These are phyloP conservation scores for Scomber japonicus DNA, from an alignment of 2,113 vertebrate genomes.

Conservation along the genomic window DNA sequence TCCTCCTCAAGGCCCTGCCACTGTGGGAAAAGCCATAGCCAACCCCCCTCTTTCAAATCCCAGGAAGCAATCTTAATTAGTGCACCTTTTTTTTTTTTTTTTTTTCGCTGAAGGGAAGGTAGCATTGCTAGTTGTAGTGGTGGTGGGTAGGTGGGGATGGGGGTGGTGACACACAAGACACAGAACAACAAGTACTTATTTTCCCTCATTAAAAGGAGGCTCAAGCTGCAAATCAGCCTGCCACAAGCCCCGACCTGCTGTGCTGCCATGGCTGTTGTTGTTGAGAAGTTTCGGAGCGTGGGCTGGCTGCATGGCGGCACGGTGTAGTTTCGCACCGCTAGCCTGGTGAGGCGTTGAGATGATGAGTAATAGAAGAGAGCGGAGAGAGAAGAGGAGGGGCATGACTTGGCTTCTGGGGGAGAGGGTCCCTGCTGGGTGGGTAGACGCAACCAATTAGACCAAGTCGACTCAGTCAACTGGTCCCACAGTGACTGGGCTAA, in stretches of 20 bases:
- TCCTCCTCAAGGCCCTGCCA: constrained; percentile 64
- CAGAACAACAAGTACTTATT: constrained; percentile 79
- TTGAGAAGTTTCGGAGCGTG: constrained; percentile 73
- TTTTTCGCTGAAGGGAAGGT: constrained; percentile 64
- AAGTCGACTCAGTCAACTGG: constrained; percentile 75
- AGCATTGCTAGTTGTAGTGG: constrained; percentile 48
- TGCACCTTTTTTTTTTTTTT: constrained; percentile 48
- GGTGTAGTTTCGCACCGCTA: constrained; percentile 55
- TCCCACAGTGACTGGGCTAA: constrained; percentile 71
- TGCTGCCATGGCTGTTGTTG: constrained; percentile 62
- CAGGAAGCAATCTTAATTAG: constrained; percentile 81
- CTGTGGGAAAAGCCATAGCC: constrained; percentile 54
- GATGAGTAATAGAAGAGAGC: constrained; percentile 74
- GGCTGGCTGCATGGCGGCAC: constrained; percentile 64
- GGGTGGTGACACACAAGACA: constrained; percentile 69
- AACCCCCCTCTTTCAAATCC: constrained; percentile 61
- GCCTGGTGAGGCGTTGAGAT: constrained; percentile 62
- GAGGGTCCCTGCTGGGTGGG: constrained; percentile 58
- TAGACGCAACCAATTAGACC: constrained; percentile 73
- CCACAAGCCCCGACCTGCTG: constrained; percentile 80
- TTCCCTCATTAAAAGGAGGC: constrained; percentile 81
- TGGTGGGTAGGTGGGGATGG: constrained; percentile 65
- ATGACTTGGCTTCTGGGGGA: constrained; percentile 73
- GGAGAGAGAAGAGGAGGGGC: constrained; percentile 56
- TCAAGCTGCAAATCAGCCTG: constrained; percentile 75